phyloP scores from a whole-genome alignment of 1,140 invertebrate genomes.

The Eupristina koningsbergeri region DNA sequence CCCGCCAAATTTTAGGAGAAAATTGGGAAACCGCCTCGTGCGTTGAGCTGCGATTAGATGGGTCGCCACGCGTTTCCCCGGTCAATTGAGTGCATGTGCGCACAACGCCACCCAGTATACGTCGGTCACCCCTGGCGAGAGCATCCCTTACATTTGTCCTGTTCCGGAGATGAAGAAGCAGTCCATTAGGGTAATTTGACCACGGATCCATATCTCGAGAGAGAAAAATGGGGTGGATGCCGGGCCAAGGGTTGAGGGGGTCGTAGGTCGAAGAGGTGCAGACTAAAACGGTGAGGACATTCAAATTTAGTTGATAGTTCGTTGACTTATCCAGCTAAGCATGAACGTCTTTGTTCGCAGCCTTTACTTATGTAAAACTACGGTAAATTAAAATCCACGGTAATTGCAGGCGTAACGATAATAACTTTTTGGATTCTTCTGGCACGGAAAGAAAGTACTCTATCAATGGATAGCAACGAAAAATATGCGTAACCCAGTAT shows the following conservation, averaged over 20 bases:
- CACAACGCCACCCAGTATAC: background rate
- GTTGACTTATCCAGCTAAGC: background rate
- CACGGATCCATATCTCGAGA: background rate
- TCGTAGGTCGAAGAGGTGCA: background rate
- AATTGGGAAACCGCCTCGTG: background rate
- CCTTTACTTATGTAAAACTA: no score
- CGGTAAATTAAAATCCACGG: no score
- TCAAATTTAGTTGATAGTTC: background rate
- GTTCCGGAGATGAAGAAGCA: background rate
- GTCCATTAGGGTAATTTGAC: conserved; percentile 46
- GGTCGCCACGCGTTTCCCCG: conserved; percentile 13
- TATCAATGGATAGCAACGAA: no score
- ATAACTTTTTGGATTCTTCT: no score
- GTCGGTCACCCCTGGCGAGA: background rate
- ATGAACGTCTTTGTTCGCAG: background rate
- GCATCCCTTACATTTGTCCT: conserved; percentile 38
- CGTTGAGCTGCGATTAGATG: conserved; percentile 42
- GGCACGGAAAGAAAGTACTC: no score
- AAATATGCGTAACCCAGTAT: no score
- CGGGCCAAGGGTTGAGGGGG: background rate
- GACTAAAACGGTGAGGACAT: background rate
- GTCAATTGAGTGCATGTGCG: background rate
- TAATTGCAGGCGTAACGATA: no score
- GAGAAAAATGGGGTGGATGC: background rate
- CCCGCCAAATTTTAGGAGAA: conserved; percentile 1